Evolutionary conservation across 2,797 vertebrate species (phyloP).

Genomic region (Epinephelus awoara): DNA sequence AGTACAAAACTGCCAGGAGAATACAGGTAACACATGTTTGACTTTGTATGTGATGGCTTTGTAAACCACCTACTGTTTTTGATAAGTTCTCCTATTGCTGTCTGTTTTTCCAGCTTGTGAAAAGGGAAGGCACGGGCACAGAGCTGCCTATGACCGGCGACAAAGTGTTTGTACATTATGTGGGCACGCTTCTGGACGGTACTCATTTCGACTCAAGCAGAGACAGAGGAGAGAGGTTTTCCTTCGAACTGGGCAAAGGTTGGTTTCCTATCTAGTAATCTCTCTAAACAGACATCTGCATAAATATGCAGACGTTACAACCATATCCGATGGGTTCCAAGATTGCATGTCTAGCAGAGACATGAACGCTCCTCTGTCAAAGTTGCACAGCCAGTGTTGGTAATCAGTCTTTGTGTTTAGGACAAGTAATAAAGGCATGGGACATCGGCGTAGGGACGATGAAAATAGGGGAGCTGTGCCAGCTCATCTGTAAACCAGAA

Average conservation of each 20-base stretch:
- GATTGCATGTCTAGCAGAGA: not conserved
- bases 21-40: not conserved
- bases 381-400: not conserved
- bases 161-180: slow-evolving; percentile 97
- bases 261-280: slow-evolving; percentile 47
- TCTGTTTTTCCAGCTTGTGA: slow-evolving; percentile 87
- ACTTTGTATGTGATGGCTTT: not conserved
- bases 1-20: not conserved
- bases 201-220: slow-evolving; percentile 97
- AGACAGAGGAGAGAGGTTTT: slow-evolving; percentile 93
- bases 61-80: not conserved
- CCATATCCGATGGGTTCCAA: too few species aligned
- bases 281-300: too few species aligned
- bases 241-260: slow-evolving; percentile 98
- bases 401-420: slow-evolving; percentile 74
- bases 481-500: slow-evolving; percentile 94
- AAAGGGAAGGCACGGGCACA: slow-evolving; percentile 90
- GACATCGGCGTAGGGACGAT: slow-evolving; percentile 96
- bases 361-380: not conserved
- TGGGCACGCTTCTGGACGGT: slow-evolving; percentile 94
- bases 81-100: not conserved
- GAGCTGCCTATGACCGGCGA: slow-evolving; percentile 96
- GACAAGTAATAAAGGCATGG: slow-evolving; percentile 99
- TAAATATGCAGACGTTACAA: too few species aligned
- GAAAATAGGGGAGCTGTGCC: slow-evolving; percentile 94